Evolutionary conservation across 2,113 vertebrate species (phyloP), one percentile per base, ranked within the genome.

Genomic region (Haplochromis vanheusdeni): DNA sequence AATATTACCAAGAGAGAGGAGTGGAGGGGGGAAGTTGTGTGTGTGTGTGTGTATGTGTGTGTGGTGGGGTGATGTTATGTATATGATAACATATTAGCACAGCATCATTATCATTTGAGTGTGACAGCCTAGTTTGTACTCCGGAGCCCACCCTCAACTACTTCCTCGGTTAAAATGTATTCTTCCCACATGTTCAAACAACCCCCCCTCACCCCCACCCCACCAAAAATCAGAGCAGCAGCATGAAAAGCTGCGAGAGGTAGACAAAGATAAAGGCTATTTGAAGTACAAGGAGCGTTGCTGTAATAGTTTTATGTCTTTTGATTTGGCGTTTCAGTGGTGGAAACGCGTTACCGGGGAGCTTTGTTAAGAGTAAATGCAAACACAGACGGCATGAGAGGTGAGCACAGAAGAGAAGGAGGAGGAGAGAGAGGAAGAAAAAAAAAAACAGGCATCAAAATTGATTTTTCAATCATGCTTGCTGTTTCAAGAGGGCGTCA

Each of bases 401-500:
- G 82, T 82, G 89, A 81, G 82, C 51, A 37, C 79, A 80, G 80
- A 83, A 62, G 62, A 80, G 80, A 77, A 65, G 83, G 2, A 26
- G 28, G 79, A 31, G 37, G 28, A 52, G 55, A 19, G 11, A 10
- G 13, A 45, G 60, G 10, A 60, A 58, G 4, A 31, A 65, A 33
- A 37, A 80, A 90, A 92, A 94, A 95, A 94, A 94, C 87, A 92
- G 91, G 91, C 94, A 94, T 95, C 94, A 94, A 94, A 95, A 96
- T 95, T 94, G 95, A 96, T 96, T 96, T 96, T 96, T 95, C 95
- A 95, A 95, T 96, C 95, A 95, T 94, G 94, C 94, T 93, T 88
- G 89, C 92, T 94, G 95, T 95, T 96, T 96, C 95, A 96, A 95
- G 94, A 95, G 93, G 93, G 94, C 94, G 94, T 96, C 94, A 95